These are phyloP conservation scores for Vanessa atalanta DNA, from an alignment of 1,140 invertebrate species.

Conservation along the genomic window DNA sequence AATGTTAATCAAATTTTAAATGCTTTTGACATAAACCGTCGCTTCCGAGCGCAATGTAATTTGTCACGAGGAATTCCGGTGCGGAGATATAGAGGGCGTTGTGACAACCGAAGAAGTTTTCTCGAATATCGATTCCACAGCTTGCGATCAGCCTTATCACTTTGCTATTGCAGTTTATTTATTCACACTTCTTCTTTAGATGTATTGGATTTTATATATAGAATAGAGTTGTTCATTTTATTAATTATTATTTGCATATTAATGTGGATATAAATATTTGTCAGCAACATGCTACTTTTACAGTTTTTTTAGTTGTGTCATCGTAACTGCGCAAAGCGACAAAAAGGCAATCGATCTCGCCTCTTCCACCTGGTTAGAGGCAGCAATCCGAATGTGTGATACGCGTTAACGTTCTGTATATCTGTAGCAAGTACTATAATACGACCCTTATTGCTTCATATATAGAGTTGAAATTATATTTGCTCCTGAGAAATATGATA, in stretches of 20 bases:
- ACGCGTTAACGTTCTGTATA: slow-evolving; percentile 36
- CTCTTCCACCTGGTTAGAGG: slow-evolving; percentile 44
- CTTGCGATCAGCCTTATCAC: background rate
- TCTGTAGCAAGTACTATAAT: background rate
- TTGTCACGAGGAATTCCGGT: slow-evolving; percentile 43
- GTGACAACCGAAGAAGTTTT: slow-evolving; percentile 34
- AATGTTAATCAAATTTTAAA: slow-evolving; percentile 37
- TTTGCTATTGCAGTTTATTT: background rate
- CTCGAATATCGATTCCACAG: slow-evolving; percentile 4
- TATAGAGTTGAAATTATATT: slow-evolving; percentile 20
- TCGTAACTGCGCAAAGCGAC: slow-evolving; percentile 34
- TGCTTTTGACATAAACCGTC: slow-evolving; percentile 44
- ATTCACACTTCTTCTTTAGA: background rate
- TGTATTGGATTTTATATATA: background rate
- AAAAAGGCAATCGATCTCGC: slow-evolving; percentile 49
- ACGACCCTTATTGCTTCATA: slow-evolving; percentile 15
- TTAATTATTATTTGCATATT: background rate
- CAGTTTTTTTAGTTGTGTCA: slow-evolving; percentile 11
- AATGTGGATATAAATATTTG: background rate
- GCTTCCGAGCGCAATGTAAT: slow-evolving; percentile 39
- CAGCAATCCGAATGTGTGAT: slow-evolving; percentile 41
- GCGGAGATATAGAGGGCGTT: slow-evolving; percentile 39
- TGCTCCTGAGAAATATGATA: slow-evolving; percentile 16
- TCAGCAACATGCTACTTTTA: background rate
- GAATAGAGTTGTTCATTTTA: background rate